Conservation (phyloP, 1,140 invertebrate genomes). For the Sitophilus oryzae region DNA sequence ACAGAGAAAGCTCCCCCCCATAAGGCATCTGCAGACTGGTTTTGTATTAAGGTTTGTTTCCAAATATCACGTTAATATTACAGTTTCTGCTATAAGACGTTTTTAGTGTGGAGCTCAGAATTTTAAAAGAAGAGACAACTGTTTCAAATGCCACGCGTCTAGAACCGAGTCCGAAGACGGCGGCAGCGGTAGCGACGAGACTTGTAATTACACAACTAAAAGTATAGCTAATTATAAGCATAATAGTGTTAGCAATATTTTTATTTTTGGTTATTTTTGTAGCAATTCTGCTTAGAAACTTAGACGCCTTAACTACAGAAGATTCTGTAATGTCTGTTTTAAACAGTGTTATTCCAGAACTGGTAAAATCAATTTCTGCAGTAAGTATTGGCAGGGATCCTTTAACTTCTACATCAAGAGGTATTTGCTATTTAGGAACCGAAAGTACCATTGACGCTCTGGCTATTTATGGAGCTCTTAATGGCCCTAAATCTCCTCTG, state of each 20-base stretch:
- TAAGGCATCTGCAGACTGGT: conserved; percentile 59
- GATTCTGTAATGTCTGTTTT: conserved; percentile 73
- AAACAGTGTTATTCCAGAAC: conserved; percentile 58
- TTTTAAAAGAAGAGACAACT: conserved; percentile 82
- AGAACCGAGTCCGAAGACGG: conserved; percentile 68
- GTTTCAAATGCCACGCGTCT: conserved; percentile 83
- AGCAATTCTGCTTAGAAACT: conserved; percentile 78
- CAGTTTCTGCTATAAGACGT: too few species aligned
- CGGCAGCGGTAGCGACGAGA: conserved; percentile 78
- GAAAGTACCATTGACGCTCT: conserved; percentile 78
- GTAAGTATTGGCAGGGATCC: conserved; percentile 75
- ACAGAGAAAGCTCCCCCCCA: conserved; percentile 50
- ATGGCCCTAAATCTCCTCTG: conserved; percentile 50
- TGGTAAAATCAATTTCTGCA: conserved; percentile 56
- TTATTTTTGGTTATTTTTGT: conserved; percentile 31
- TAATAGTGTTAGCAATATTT: conserved; percentile 1
- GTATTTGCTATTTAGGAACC: conserved; percentile 80
- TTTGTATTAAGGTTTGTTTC: conserved; percentile 63
- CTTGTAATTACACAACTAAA: conserved; percentile 81
- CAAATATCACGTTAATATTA: too few species aligned
- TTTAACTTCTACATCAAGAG: conserved; percentile 71
- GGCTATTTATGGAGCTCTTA: conserved; percentile 66
- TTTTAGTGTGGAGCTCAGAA: conserved; percentile 92
- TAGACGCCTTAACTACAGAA: conserved; percentile 81
- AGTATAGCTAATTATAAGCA: conserved; percentile 59